Evolutionary conservation across 2,888 invertebrate species (phyloP).

Genomic region (Noctua comes): DNA sequence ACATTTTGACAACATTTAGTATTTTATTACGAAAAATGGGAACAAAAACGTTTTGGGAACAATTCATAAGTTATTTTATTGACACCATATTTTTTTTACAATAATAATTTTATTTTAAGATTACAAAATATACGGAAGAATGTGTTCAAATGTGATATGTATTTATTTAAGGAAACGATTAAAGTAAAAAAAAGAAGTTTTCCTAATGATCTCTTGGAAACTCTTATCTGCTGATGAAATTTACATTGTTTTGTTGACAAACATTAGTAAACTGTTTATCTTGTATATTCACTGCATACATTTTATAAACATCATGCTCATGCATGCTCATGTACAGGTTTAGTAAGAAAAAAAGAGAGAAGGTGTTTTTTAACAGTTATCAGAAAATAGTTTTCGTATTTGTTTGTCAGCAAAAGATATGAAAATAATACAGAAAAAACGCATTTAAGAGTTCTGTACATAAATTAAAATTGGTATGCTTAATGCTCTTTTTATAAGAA

Average conservation of each 20-base stretch:
- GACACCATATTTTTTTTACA: slow-evolving; percentile 39
- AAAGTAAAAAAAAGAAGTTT: slow-evolving; percentile 86
- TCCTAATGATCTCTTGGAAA: slow-evolving; percentile 90
- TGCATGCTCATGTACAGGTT: neutral
- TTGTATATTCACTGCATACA: neutral
- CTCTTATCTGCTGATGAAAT: slow-evolving; percentile 84
- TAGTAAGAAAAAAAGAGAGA: neutral
- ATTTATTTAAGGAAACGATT: slow-evolving; percentile 85
- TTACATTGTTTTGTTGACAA: slow-evolving; percentile 63
- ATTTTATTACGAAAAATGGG: slow-evolving; percentile 63
- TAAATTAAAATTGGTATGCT: slow-evolving; percentile 89
- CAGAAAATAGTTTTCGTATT: neutral
- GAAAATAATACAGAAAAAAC: slow-evolving; percentile 61
- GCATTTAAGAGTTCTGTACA: slow-evolving; percentile 88
- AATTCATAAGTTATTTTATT: slow-evolving; percentile 60
- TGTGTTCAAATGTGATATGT: slow-evolving; percentile 90
- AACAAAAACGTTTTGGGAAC: slow-evolving; percentile 78
- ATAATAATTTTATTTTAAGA: slow-evolving; percentile 72
- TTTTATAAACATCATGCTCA: neutral
- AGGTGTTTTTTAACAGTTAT: neutral
- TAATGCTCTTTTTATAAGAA: slow-evolving; percentile 79
- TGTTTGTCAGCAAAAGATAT: slow-evolving; percentile 68
- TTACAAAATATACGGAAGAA: slow-evolving; percentile 83
- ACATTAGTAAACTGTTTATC: neutral
- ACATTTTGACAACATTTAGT: slow-evolving; percentile 25